Evolutionary conservation across 2,113 vertebrate species (phyloP).

Genomic region (Phaethon lepturus): DNA sequence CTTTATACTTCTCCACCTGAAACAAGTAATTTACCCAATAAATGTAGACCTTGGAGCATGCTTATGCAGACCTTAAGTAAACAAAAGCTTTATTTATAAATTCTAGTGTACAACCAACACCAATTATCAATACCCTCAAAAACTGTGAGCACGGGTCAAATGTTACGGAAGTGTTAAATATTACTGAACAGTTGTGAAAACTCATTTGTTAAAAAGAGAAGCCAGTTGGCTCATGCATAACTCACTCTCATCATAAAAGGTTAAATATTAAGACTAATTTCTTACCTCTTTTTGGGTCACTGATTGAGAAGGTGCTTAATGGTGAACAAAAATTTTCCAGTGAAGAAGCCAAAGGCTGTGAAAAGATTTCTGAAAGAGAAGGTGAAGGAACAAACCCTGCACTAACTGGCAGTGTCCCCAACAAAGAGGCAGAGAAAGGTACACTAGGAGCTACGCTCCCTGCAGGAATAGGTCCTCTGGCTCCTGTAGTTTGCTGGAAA

Average conservation of each 20-base stretch:
- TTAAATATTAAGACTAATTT: not conserved
- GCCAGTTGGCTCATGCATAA: not conserved
- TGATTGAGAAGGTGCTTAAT: conserved; percentile 85
- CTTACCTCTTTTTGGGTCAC: conserved; percentile 88
- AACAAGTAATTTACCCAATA: not conserved
- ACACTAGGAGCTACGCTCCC: conserved; percentile 76
- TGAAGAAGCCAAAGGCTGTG: conserved; percentile 81
- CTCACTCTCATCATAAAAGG: not conserved
- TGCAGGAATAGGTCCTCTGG: conserved; percentile 78
- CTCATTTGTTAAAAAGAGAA: not conserved
- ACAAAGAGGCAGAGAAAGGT: conserved; percentile 81
- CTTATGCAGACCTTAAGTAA: not conserved
- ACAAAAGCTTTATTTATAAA: not conserved
- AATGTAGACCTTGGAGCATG: not conserved
- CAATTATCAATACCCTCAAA: not conserved
- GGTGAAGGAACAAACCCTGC: conserved; percentile 75
- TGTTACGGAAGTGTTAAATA: not conserved
- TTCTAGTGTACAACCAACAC: not conserved
- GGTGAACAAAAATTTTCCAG: conserved; percentile 84
- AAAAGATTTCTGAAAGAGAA: conserved; percentile 77
- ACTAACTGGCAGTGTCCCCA: conserved; percentile 76
- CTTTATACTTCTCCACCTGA: not conserved
- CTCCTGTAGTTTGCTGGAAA: conserved; percentile 62
- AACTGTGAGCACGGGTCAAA: not conserved
- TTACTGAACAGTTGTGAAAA: not conserved